phyloP scores from a whole-genome alignment of 1,140 invertebrate genomes.

The Drosophila repletoides region DNA sequence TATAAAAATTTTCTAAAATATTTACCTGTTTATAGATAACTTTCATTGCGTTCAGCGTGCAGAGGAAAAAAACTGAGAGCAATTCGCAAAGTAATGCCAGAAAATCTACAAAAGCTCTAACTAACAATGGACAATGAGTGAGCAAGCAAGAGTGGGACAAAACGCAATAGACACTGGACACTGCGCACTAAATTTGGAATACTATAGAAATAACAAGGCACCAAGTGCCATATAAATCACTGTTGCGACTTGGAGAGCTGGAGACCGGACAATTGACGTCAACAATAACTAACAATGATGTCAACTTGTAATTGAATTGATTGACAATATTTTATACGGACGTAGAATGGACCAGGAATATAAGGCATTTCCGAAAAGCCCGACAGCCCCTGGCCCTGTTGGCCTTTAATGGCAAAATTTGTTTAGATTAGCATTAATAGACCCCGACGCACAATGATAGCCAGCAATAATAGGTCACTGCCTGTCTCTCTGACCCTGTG shows the following conservation, averaged over 20 bases:
- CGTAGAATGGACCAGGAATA: conserved; percentile 28
- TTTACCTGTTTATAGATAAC: too few species aligned
- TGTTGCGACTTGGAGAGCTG: background rate
- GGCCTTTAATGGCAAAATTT: conserved; percentile 76
- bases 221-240: conserved; percentile 42
- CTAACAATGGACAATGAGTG: background rate
- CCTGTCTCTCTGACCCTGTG: background rate
- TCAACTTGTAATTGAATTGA: conserved; percentile 82
- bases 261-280: conserved; percentile 66
- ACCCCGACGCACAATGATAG: conserved; percentile 20
- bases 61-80: too few species aligned
- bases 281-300: conserved; percentile 81
- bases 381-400: conserved; percentile 15
- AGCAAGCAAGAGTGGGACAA: background rate
- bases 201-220: conserved; percentile 23
- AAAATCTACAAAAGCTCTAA: conserved; percentile 6
- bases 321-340: conserved; percentile 81
- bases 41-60: too few species aligned
- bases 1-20: too few species aligned
- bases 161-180: background rate
- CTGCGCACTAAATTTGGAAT: conserved; percentile 1
- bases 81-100: too few species aligned
- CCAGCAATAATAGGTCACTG: conserved; percentile 7
- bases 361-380: conserved; percentile 25
- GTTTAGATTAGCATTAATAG: conserved; percentile 81